phyloP scores from a whole-genome alignment of 1,140 invertebrate genomes.

The Drosophila oshimai region DNA sequence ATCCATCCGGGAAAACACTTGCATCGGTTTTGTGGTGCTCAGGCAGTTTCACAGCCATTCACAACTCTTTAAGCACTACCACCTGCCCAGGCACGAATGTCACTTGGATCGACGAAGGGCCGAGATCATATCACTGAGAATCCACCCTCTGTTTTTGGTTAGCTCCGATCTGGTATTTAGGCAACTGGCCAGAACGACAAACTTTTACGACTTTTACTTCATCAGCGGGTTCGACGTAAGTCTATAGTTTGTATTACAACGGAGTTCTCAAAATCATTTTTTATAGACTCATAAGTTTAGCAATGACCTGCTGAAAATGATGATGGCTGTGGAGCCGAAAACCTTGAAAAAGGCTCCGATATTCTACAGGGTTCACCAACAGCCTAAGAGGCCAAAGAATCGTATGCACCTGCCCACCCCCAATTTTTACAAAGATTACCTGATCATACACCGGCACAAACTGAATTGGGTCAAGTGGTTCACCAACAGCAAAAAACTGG shows the following conservation, averaged over 20 bases:
- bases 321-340: slow-evolving; percentile 66
- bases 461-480: slow-evolving; percentile 50
- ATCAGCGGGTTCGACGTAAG: slow-evolving; percentile 22
- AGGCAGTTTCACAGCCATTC: slow-evolving; percentile 23
- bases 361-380: background rate
- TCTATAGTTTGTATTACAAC: background rate
- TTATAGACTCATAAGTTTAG: slow-evolving; percentile 13
- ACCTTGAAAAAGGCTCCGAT: slow-evolving; percentile 21
- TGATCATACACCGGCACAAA: slow-evolving; percentile 55
- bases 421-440: slow-evolving; percentile 24
- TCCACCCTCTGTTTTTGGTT: slow-evolving; percentile 60
- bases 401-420: background rate
- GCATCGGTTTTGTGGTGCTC: slow-evolving; percentile 62
- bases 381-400: background rate
- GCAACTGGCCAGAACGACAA: slow-evolving; percentile 50
- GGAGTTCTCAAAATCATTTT: background rate
- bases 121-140: slow-evolving; percentile 57
- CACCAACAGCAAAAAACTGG: slow-evolving; percentile 40
- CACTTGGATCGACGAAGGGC: slow-evolving; percentile 27
- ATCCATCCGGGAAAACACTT: slow-evolving; percentile 38
- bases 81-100: slow-evolving; percentile 24
- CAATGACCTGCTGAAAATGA: slow-evolving; percentile 61
- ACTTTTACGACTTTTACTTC: slow-evolving; percentile 54
- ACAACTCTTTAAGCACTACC: slow-evolving; percentile 38
- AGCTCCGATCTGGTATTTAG: slow-evolving; percentile 48